Percentiles rank a stretch among this genome's conserved stretches.
Evolutionary conservation across 2,888 invertebrate species (phyloP).

Genomic region (Sycophila texana): DNA sequence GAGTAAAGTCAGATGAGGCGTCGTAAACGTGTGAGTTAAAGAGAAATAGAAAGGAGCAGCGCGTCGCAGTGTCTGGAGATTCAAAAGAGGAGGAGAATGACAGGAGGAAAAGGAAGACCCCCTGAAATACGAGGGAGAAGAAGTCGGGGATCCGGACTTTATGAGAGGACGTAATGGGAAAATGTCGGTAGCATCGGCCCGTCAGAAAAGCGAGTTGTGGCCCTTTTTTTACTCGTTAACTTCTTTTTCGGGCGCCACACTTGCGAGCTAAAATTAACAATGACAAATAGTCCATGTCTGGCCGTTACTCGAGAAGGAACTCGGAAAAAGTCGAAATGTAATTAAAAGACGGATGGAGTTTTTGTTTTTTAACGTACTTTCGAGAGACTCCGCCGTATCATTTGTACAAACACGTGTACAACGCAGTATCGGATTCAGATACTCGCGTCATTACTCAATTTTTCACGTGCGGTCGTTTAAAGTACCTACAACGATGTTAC

Average conservation of each 20-base stretch:
- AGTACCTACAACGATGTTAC: no score
- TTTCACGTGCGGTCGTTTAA: no score
- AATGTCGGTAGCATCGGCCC: constrained; percentile 24
- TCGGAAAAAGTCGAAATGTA: constrained; percentile 18
- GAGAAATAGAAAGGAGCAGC: constrained; percentile 13
- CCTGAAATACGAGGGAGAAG: constrained; percentile 44
- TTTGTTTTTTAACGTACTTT: constrained; percentile 14
- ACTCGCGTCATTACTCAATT: no score
- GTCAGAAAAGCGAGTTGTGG: constrained; percentile 16
- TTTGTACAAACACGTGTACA: constrained; percentile 25
- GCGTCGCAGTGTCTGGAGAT: constrained; percentile 30
- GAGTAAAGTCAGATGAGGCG: neutral
- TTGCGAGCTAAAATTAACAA: constrained; percentile 50
- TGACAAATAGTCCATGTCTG: constrained; percentile 35
- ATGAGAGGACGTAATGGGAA: constrained; percentile 45
- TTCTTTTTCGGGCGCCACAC: constrained; percentile 7
- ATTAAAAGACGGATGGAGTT: constrained; percentile 47
- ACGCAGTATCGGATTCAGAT: neutral
- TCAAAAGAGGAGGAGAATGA: constrained; percentile 44
- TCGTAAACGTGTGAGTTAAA: neutral
- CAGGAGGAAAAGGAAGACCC: constrained; percentile 56
- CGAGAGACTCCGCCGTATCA: constrained; percentile 24
- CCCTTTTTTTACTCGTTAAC: neutral
- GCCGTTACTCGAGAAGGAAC: constrained; percentile 9
- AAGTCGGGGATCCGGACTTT: constrained; percentile 53